Evolutionary conservation across 2,888 invertebrate genomes (phyloP), one percentile per base, ranked within the genome.

Genomic region (Venusia cambrica): DNA sequence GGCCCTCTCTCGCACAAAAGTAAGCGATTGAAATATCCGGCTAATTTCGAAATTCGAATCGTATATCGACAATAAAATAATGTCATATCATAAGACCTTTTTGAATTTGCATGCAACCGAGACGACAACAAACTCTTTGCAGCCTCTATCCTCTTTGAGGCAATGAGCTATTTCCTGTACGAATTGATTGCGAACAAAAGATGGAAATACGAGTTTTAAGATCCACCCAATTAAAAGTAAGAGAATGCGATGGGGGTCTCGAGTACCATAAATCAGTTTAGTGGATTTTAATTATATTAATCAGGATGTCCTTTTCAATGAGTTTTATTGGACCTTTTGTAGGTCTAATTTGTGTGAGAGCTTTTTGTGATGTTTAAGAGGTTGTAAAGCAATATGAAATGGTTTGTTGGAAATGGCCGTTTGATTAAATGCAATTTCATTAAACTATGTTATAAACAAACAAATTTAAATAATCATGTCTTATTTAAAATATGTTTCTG

Each of bases 21-120:
- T 55, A 33, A 49, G 73, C 39, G 84, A 85, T 81, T 80, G 84
- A 81, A 75, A 81, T 84, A 83, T 85, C 85, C 85, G 72, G 68
- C 84, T 85, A 85, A 85, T 85, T 85, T 84, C 79, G 72, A 73
- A 80, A 68, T 63, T 67, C 62, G 51, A 61, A 59, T 63, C 59
- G 55, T 54, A 38, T 39, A 56, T 56, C 51, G 54, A 64, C 74
- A 80, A 80, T 81, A 78, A 81, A 78, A 77, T 77, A n/a, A 78
- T 77, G 83, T 81, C 84, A 85, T 84, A 83, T 84, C 75, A 70
- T 74, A 75, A 75, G 54, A 72, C 73, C 57, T 62, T 62, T 76
- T 70, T 43, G 55, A 57, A 53, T 58, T 51, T 57, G 60, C 64
- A 57, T 75, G 70, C 71, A 71, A 71, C 57, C 60, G 71, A 79